Evolutionary conservation across 2,797 vertebrate species (phyloP), one percentile per base, ranked within the genome.

Genomic region (Eutrigla gurnardus): DNA sequence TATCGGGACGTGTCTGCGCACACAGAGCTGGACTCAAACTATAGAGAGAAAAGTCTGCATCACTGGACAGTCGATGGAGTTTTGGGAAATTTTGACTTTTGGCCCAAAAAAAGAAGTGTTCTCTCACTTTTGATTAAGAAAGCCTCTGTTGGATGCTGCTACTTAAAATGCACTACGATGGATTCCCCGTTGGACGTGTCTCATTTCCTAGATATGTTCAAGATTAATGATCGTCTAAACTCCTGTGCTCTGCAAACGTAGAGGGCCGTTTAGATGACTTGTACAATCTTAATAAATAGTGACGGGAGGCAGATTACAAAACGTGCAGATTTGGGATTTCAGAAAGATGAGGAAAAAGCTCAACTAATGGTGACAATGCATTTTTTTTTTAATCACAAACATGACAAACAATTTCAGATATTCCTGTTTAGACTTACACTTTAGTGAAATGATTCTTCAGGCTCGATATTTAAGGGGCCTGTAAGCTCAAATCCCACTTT

Each of bases 131-230:
- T 77, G 32, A 78, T 78, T 64, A 72, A 54, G 40, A 59, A 40
- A 54, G 55, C 60, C 40, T 57, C 10, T 25, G n/a, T 37, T 32
- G 40, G 45, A 13, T 37, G 15, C 65, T 63, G 37, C 54, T 62
- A 50, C 40, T 64, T 55, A 25, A 75, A 54, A 47, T 55, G 49
- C 55, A 43, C 25, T 50, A 35, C 63, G 12, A 52, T 58, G 1
- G 6, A 73, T 54, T 57, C 17, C 15, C 50, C 3, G 1, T 11
- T 37, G 39, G 40, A 11, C 4, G 32, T 14, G 67, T 62, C 46
- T 78, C 35, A 75, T 80, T 82, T 82, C 66, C 65, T 73, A 68
- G 69, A 81, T 77, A 67, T 32, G 32, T 80, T 69, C 45, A 40
- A 57, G 47, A 80, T 57, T 77, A 81, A 80, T 66, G 67, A 70